Evolutionary conservation across 2,113 vertebrate species (phyloP).

Genomic region (Hydrolagus affinis): DNA sequence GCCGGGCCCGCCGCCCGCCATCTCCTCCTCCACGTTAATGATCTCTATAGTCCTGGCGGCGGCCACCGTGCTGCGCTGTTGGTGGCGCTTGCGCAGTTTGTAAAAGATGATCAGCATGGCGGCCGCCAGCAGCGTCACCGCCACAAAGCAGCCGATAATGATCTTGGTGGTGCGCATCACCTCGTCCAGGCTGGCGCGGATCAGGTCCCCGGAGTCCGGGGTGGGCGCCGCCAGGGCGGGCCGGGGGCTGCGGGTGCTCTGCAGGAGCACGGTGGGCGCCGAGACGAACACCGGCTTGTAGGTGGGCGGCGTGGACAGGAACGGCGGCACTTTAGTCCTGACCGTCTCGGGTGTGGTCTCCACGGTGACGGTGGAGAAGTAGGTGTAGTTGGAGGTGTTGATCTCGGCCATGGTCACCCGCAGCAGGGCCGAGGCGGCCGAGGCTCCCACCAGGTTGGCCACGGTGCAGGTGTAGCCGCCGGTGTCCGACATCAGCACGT

Average conservation of each 20-base stretch:
- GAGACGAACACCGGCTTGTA: constrained; percentile 93
- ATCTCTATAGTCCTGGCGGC: constrained; percentile 86
- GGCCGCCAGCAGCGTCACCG: constrained; percentile 85
- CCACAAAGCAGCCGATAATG: constrained; percentile 97
- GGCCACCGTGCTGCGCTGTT: constrained; percentile 84
- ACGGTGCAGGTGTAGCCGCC: constrained; percentile 96
- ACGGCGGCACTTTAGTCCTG: constrained; percentile 75
- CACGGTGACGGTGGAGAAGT: constrained; percentile 92
- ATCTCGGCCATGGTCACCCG: constrained; percentile 92
- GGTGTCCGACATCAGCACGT: constrained; percentile 77
- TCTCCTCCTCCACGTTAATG: constrained; percentile 85
- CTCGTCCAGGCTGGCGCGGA: constrained; percentile 85
- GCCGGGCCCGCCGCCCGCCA: constrained; percentile 66
- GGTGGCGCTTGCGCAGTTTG: constrained; percentile 92
- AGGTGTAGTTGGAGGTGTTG: constrained; percentile 93
- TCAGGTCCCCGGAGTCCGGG: constrained; percentile 61
- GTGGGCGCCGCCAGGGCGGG: constrained; percentile 68
- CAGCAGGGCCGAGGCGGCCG: constrained; percentile 92
- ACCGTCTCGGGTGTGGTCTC: constrained; percentile 79
- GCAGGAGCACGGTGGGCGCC: constrained; percentile 84
- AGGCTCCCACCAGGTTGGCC: constrained; percentile 92
- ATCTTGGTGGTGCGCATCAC: constrained; percentile 99
- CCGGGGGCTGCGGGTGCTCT: constrained; percentile 77
- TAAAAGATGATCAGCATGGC: constrained; percentile 96
- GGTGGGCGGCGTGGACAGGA: constrained; percentile 73